Evolutionary conservation across 2,888 invertebrate species (phyloP), one percentile per base, ranked within the genome.

Genomic region (Phytoseiulus persimilis): DNA sequence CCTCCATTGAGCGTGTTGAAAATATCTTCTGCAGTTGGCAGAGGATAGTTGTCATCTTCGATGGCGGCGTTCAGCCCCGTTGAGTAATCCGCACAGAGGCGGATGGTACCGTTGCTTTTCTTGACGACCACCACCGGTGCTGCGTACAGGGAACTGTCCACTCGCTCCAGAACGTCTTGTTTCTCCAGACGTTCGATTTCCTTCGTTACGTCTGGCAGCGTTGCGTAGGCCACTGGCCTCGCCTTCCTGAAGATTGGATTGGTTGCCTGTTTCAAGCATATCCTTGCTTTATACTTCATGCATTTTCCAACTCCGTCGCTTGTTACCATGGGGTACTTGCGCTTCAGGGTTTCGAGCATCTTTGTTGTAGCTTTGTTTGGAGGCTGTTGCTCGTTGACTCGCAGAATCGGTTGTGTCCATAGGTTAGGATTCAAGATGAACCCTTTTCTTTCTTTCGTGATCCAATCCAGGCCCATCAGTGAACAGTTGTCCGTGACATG

Each of bases 161-260:
- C 90, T 89, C 83, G 84, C 83, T 90, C 90, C 0, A 89, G 9
- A 31, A 89, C 83, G 33, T 11, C 39, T 28, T 9, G 18, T 32
- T 28, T 5, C 32, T 87, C 91, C 92, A 32, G 92, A 92, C 2
- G 92, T 92, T 90, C 39, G n/a, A 89, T 46, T 89, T 33, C 89
- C 2, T 45, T 83, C 23, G 45, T 3, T 11, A 89, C 39, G n/a
- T 89, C 83, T 0, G 32, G 32, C 2, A 32, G 32, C 23, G 32
- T 46, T 2, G 89, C 33, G 31, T 32, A 89, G 91, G 91, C 91
- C 90, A 89, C 32, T 65, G 65, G 91, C 90, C 87, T 83, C 91
- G 83, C 92, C 92, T 90, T 92, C 91, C 84, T 92, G 92, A 90
- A 92, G 92, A 90, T 92, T 92, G 90, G 92, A 3, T 39, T 39